A percentile compares a stretch with the other conserved stretches of the same genome.
These are phyloP conservation scores for Orientallactaga bullata DNA, from an alignment of 2,113 vertebrate species.

Conservation along the genomic window DNA sequence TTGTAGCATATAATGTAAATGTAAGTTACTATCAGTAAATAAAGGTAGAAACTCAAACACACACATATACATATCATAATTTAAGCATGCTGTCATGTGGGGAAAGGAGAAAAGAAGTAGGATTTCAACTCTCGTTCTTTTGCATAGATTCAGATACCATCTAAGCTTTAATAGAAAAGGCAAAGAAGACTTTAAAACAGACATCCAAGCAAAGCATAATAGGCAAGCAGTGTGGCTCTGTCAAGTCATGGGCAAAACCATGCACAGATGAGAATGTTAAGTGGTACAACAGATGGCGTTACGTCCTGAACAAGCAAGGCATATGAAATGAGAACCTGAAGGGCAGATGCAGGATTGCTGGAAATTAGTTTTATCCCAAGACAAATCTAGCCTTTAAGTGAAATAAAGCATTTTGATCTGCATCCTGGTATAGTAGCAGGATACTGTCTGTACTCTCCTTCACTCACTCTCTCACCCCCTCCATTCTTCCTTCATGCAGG, in stretches of 20 bases:
- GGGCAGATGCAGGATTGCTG: accelerated
- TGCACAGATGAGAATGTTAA: too few species aligned
- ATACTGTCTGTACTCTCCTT: too few species aligned
- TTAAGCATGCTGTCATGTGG: not conserved
- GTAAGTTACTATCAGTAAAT: constrained; percentile 60
- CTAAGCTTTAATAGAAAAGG: not conserved
- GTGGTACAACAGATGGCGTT: not conserved
- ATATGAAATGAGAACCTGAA: accelerated
- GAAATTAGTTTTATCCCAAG: not conserved
- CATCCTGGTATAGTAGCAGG: too few species aligned
- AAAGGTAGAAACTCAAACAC: constrained; percentile 55
- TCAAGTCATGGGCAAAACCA: not conserved
- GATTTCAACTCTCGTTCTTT: not conserved
- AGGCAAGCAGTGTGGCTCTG: not conserved
- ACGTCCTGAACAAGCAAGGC: accelerated
- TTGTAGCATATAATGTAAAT: constrained; percentile 70
- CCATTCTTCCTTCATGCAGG: not conserved
- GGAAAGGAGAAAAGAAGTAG: accelerated
- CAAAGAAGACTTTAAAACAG: not conserved
- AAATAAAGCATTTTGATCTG: not conserved
- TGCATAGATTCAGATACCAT: not conserved
- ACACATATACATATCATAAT: not conserved
- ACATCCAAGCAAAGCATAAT: not conserved
- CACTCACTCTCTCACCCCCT: not conserved
- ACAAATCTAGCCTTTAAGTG: not conserved